Base-by-base conservation (phyloP, 1,140 invertebrate species). In the Lordiphosa stackelbergi region DNA sequence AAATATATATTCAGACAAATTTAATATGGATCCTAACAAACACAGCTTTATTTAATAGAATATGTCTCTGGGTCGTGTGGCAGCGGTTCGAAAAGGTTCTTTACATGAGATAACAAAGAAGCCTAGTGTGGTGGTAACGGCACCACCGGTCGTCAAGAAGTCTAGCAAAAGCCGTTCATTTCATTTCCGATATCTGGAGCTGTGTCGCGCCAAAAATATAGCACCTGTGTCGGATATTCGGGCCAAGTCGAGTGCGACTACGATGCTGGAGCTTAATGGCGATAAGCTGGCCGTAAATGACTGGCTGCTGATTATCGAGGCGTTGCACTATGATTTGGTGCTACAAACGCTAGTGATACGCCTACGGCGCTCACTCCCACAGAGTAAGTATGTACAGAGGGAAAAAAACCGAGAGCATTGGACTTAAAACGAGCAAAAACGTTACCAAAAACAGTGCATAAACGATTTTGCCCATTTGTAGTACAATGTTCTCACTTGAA, bases 281-380 rank as follows among this genome's bases (percentile, higher is more conserved):
- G 92, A 93, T 71, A 89, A 91, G 31, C 81, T 93, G 16, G 91
- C 90, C 49, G 88, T 91, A 48, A 91, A 90, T 53, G 91, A 93
- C 53, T 93, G 92, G 92, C 79, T 79, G 8, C 89, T 91, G 3
- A 89, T 93, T 4, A 73, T 91, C 22, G 90, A 91, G 43, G 90
- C 92, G 0, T 60, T 93, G 0, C 88, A 90, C 0, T 71, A 90
- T 16, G 92, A 93, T 69, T 88, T 89, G 6, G 90, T 89, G 13
- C 85, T 93, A 4, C 90, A 91, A 62, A 87, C 88, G n/a, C 71
- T 91, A 12, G 71, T 83, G n/a, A 85, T 91, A 36, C 87, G 86
- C 41, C 73, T 88, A 45, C 70, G 85, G n/a, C 86, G 87, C 43
- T 85, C 71, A 52, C 77, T 85, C 58, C 69, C 62, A 11, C 65